These are phyloP conservation scores for Eilema depressum DNA, from an alignment of 2,888 invertebrate species.

Conservation along the genomic window DNA sequence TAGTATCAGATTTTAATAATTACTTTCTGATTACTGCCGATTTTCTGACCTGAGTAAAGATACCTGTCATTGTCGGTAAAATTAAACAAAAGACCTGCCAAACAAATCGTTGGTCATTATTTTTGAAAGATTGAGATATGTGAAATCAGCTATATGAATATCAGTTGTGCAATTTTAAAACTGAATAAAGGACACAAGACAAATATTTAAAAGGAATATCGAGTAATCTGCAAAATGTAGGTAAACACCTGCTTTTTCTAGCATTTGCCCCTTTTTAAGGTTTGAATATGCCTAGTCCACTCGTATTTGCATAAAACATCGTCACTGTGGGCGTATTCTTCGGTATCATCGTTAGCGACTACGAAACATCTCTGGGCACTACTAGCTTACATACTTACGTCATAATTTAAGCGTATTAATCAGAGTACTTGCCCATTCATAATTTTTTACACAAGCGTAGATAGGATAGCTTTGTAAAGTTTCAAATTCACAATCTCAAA, in stretches of 20 bases:
- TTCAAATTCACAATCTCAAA: slow-evolving; percentile 65
- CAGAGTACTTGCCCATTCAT: slow-evolving; percentile 63
- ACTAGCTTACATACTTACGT: slow-evolving; percentile 44
- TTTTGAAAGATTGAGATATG: too few species aligned
- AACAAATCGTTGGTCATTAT: too few species aligned
- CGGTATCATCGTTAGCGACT: slow-evolving; percentile 20
- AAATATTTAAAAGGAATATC: not conserved
- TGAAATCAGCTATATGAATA: too few species aligned
- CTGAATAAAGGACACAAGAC: not conserved
- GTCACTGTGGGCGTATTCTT: slow-evolving; percentile 19
- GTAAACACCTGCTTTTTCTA: too few species aligned
- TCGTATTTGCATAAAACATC: not conserved
- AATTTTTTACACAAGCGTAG: slow-evolving; percentile 77
- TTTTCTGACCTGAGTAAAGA: too few species aligned
- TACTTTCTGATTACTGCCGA: too few species aligned
- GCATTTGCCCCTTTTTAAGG: too few species aligned
- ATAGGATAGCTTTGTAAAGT: slow-evolving; percentile 77
- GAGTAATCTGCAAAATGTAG: not conserved
- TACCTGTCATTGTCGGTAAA: not conserved
- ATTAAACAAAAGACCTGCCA: not conserved
- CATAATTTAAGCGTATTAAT: slow-evolving; percentile 47
- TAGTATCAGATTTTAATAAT: not conserved
- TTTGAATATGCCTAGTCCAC: too few species aligned
- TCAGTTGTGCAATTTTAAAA: too few species aligned
- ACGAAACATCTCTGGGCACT: slow-evolving; percentile 38